Conservation (phyloP, 2,113 vertebrate species). For the Bufo gargarizans region DNA sequence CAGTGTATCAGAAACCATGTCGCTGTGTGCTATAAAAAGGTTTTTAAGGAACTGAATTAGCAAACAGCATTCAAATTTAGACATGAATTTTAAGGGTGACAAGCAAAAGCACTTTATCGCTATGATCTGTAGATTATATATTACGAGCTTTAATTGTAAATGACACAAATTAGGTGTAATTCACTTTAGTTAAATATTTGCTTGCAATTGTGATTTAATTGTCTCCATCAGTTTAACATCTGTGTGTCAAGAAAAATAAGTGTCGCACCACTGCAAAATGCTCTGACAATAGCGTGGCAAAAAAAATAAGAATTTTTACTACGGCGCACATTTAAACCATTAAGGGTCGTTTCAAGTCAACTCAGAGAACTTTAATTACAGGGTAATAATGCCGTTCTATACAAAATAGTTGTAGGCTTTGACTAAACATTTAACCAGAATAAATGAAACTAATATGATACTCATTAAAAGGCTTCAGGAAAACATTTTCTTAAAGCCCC, state of each 20-base stretch:
- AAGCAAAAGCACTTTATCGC: neutral
- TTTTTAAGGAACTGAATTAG: too few relatives aligned
- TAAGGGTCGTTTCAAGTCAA: neutral
- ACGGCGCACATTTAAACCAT: neutral
- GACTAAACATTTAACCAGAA: neutral
- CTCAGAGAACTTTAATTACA: neutral
- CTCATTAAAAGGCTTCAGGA: conserved; percentile 7
- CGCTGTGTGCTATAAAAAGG: too few relatives aligned
- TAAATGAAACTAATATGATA: neutral
- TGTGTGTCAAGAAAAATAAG: neutral
- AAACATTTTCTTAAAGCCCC: neutral
- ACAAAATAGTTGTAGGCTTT: neutral
- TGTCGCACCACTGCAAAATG: neutral
- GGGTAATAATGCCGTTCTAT: neutral
- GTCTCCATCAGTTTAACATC: conserved; percentile 1
- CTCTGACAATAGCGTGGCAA: neutral
- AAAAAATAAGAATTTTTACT: neutral
- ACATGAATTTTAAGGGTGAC: neutral
- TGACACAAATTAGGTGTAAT: conserved; percentile 7
- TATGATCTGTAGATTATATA: neutral
- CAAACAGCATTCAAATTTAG: too few relatives aligned
- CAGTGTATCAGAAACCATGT: too few relatives aligned
- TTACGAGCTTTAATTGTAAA: neutral
- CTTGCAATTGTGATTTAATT: neutral
- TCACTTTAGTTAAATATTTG: neutral